Base-by-base conservation (phyloP, 2,888 invertebrate species). In the Andrena minutula region DNA sequence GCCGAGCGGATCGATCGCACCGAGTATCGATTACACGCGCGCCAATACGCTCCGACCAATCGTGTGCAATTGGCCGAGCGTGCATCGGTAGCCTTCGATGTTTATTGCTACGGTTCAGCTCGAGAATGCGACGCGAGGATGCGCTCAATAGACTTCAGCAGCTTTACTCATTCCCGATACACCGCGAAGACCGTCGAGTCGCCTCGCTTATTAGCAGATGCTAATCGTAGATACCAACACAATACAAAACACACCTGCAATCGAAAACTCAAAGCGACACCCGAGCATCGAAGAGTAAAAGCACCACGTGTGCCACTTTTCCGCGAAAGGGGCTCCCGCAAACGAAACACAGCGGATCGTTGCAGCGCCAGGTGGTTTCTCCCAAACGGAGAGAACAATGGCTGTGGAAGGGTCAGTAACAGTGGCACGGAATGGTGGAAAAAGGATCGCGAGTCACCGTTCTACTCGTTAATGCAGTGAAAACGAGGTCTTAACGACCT, bases 401-500 rank as follows among this genome's bases (percentile, higher is more conserved):
- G 49, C 26, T 28, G 20, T n/a, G 66, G 63, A 73, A 35, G 32
- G 69, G 73, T 80, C 70, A 66, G 71, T 66, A 77, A 72, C 71
- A 41, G 41, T 41, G 72, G 66, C 28, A 53, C 61, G 61, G 53
- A 64, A 58, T 51, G 20, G 58, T 10, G 56, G 63, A 20, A 65
- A 69, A 73, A 51, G 60, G 73, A 58, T 28, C 51, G 30, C 12
- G n/a, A 51, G 71, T 69, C 28, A 20, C 56, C 69, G 41, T 60
- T 68, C 53, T 6, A 12, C 6, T 23, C 56, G 16, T 49, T 80
- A 77, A 66, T 63, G 72, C 35, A 71, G 68, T 61, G 79, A 84
- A 82, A 86, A 86, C 65, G 87, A 86, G 84, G 73, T 49, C 76
- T 81, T 76, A 71, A 81, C 81, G 75, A 83, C 61, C 66, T 79